Evolutionary conservation across 2,797 vertebrate genomes (phyloP), one percentile per base, ranked within the genome.

Genomic region (Acanthurus leucopareius): DNA sequence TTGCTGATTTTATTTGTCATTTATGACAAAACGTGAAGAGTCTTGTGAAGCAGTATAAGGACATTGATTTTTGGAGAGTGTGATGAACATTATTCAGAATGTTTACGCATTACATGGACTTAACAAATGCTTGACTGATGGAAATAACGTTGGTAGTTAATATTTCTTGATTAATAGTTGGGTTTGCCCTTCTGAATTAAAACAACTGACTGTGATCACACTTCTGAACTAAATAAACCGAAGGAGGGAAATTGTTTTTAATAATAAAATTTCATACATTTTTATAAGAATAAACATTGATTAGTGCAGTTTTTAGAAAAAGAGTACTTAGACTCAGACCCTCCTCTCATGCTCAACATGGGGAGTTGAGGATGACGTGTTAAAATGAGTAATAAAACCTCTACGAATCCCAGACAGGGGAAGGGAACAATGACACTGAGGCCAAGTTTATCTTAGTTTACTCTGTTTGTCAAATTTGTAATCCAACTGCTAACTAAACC

Each of bases 381-480:
- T 75, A 47, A 73, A 76, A 74, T 69, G 66, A 87, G 60, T 62
- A 48, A 80, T 77, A 25, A 74, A 73, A 77, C 42, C 62, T 59
- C 56, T 28, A 59, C 38, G 79, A 81, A 81, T 63, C 57, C 77
- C 54, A 77, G 17, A 62, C 60, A 61, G 54, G 77, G 58, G 38
- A 57, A 25, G 6, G 1, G 0, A 67, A 57, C n/a, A 17, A 15
- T 19, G 47, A 73, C 53, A 66, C 64, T 60, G 40, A 67, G 42
- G 76, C 51, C 53, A 84, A 73, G 64, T 88, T 83, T 65, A 69
- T 61, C 47, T 77, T 61, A 40, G 66, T 75, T 81, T 56, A 80
- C 52, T 38, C 53, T 38, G 63, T 89, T 84, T 80, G 66, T 85
- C 77, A 85, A 71, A 76, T 72, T 13, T 71, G 47, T 60, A 72